Base-by-base conservation (phyloP, 2,113 vertebrate genomes). In the Bufo gargarizans region DNA sequence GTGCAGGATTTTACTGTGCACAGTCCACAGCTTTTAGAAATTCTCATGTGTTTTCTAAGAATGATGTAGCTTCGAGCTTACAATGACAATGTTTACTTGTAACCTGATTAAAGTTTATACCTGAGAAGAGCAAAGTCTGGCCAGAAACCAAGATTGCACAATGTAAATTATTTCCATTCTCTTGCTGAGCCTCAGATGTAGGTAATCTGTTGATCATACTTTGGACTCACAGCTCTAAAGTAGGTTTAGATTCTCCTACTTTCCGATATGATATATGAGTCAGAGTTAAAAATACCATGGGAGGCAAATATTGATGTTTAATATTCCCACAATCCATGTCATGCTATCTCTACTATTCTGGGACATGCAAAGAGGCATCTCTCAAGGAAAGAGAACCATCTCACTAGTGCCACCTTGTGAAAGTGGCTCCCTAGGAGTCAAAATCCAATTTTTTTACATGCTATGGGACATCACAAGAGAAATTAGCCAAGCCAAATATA, bases 201-300 rank as follows among this genome's bases (percentile, higher is more conserved):
- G 84, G 72, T 86, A 86, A 86, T 86, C 72, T 86, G 69, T 63
- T 85, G 84, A 85, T 77, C 84, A 86, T 58, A 85, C 72, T 45
- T 86, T 47, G 47, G 56, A 86, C 84, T 77, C 72, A 77, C 16
- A 86, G 58, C 84, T 86, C 55, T 77, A 77, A 77, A 77, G 84
- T 20, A 77, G 84, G 72, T 86, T 86, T 77, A 86, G 84, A 86
- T 86, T 86, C 61, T 58, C 71, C 71, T 77, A 56, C 71, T 86
- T 47, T 76, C 56, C 61, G 67, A 22, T 20, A 47, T 72, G 82
- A 86, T 77, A 77, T 61, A 77, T 59, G 69, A 86, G 56, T 76
- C 43, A 49, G 12, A 59, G 84, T 86, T 77, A 86, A 86, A 86
- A 86, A 77, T 77, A 77, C 84, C 63, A 1, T 33, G 6, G 77